Base-by-base conservation (phyloP, 2,113 vertebrate genomes). In the Ophthalmolycus amberensis region DNA sequence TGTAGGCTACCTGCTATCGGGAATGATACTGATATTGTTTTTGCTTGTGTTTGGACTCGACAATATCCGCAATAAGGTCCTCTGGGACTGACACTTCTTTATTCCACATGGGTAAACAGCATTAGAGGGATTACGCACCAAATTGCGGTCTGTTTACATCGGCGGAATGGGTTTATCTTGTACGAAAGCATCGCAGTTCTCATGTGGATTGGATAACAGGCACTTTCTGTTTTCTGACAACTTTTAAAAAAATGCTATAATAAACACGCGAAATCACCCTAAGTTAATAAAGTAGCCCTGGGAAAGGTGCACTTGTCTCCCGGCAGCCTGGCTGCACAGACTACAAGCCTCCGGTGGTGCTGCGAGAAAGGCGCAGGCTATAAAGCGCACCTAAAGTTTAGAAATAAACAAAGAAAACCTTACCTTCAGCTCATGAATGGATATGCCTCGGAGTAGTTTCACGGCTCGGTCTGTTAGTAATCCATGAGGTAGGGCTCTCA, bases 391-490 rank as follows among this genome's bases (percentile, higher is more conserved):
- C n/a, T 66, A 90, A 94, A 91, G 29, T 89, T 94, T 88, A 90
- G 75, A 73, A 72, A 89, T 87, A 93, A 93, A 86, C 81, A 90
- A 83, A 90, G 71, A 92, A 87, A 59, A 94, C 90, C 86, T 84
- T 96, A 99, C 97, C 97, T 99, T 96, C 95, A 96, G 96, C 95
- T 96, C 96, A 96, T 96, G 95, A 94, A 97, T 93, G 93, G 92
- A 89, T 91, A 85, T 90, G 85, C 94, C 92, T 92, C 80, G 92
- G 91, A 94, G 92, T 89, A 91, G 89, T 84, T 92, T 88, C 80
- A 93, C 75, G 87, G 85, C 84, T 94, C 90, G 92, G 95, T 94
- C 95, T 94, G 95, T 97, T 96, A 97, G 95, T 98, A 98, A 98
- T 98, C 97, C 97, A 97, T 96, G 88, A 95, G 94, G 88, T 60